Base-by-base conservation (phyloP, 2,113 vertebrate species). In the Eolophus roseicapilla region DNA sequence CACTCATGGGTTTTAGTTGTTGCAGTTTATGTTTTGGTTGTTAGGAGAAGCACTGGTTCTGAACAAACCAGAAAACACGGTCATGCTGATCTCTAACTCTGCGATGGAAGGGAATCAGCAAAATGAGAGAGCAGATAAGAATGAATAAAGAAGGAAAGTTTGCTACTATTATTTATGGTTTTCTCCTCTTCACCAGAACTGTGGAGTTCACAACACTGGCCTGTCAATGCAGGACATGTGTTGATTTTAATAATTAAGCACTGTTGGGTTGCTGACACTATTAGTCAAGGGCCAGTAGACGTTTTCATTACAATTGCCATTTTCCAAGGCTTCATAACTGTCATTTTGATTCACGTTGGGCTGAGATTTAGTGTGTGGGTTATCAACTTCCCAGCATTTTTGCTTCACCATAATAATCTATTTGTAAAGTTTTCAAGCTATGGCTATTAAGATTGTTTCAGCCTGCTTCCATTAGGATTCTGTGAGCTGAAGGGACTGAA, bases 241-340 rank as follows among this genome's bases (percentile, higher is more conserved):
- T 94, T 91, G 93, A 87, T 96, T 96, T 96, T 87, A 96, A 87
- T 89, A 96, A 95, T 96, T 94, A 96, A 95, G 77, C 81, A 82
- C 77, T 59, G 55, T 53, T 89, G 81, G 90, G 53, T 86, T 91
- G 55, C 87, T 92, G 87, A 86, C 92, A 82, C 60, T 87, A 67
- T 95, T 94, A 96, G 81, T 91, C 70, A 96, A 68, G 84, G 90
- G 90, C 95, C 92, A 96, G 65, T 64, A 92, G 87, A 92, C 17
- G 1, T 94, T 96, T 94, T 95, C 83, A 89, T 95, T 94, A 89
- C 81, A 84, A 49, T 63, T 96, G 87, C 46, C 77, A 87, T 95
- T 96, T 96, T 87, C 95, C 62, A 63, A 84, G 81, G 25, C 84
- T 91, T 86, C 77, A 41, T 82, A 89, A 92, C 77, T 92, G 86